Evolutionary conservation across 1,140 invertebrate species (phyloP).

Genomic region (Drosophila eugracilis): DNA sequence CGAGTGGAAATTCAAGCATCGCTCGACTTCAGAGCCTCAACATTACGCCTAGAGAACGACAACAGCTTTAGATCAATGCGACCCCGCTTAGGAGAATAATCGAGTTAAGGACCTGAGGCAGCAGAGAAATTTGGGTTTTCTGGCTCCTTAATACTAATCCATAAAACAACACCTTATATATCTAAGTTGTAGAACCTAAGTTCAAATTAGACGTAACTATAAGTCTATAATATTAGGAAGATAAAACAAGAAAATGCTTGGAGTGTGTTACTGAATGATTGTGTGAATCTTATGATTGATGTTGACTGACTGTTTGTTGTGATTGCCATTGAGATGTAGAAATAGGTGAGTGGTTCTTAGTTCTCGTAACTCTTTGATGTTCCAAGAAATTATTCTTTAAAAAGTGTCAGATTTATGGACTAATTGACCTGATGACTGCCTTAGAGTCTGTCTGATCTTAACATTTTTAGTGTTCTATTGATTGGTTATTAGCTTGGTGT

Average conservation of each 20-base stretch:
- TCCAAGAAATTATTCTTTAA: not conserved
- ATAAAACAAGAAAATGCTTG: conserved; percentile 16
- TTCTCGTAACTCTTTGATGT: conserved; percentile 4
- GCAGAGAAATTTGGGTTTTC: not conserved
- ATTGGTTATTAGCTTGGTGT: conserved; percentile 24
- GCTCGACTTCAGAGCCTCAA: conserved; percentile 68
- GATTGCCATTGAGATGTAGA: not conserved
- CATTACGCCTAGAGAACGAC: conserved; percentile 64
- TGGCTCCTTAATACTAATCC: conserved; percentile 29
- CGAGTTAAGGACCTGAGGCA: not conserved
- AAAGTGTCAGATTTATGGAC: not conserved
- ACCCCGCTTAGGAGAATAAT: conserved; percentile 27
- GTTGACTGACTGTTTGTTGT: not conserved
- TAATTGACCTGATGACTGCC: not conserved
- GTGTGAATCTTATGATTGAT: not conserved
- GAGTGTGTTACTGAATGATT: conserved; percentile 18
- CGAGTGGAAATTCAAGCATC: conserved; percentile 60
- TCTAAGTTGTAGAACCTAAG: conserved; percentile 20
- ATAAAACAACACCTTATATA: conserved; percentile 11
- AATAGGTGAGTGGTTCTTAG: not conserved
- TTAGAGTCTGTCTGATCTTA: conserved; percentile 17
- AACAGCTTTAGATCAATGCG: conserved; percentile 41
- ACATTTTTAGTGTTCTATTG: not conserved
- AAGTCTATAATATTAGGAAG: conserved; percentile 8
- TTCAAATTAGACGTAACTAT: conserved; percentile 20